These are phyloP conservation scores for Eupithecia abbreviata DNA, from an alignment of 2,888 invertebrate species.

Conservation along the genomic window DNA sequence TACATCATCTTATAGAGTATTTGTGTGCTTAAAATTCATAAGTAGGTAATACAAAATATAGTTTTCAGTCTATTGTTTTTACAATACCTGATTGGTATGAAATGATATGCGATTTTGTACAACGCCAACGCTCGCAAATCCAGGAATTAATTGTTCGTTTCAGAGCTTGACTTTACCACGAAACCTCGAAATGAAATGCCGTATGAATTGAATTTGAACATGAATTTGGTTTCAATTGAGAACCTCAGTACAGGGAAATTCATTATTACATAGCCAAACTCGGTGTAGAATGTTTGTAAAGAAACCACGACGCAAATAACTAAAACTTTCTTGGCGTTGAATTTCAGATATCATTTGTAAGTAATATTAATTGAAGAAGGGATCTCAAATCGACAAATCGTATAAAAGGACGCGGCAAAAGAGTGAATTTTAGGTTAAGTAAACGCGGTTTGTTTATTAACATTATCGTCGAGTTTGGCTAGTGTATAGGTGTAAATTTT, in stretches of 20 bases:
- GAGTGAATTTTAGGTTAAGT: too few species aligned
- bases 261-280: too few species aligned
- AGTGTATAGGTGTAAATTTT: not conserved
- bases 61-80: slow-evolving; percentile 23
- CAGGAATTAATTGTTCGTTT: slow-evolving; percentile 10
- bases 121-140: slow-evolving; percentile 30
- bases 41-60: slow-evolving; percentile 34
- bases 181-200: not conserved
- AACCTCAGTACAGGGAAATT: not conserved
- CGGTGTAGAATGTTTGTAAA: too few species aligned
- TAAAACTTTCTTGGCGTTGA: too few species aligned
- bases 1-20: not conserved
- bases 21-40: not conserved
- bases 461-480: too few species aligned
- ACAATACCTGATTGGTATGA: slow-evolving; percentile 56
- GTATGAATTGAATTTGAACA: not conserved
- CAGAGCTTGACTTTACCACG: not conserved
- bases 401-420: too few species aligned
- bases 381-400: too few species aligned
- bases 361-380: too few species aligned
- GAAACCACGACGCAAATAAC: too few species aligned
- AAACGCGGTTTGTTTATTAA: too few species aligned
- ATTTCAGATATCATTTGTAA: too few species aligned
- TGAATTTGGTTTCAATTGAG: not conserved
- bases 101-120: slow-evolving; percentile 55